Evolutionary conservation across 2,113 vertebrate species (phyloP).

Genomic region (Zootoca vivipara): DNA sequence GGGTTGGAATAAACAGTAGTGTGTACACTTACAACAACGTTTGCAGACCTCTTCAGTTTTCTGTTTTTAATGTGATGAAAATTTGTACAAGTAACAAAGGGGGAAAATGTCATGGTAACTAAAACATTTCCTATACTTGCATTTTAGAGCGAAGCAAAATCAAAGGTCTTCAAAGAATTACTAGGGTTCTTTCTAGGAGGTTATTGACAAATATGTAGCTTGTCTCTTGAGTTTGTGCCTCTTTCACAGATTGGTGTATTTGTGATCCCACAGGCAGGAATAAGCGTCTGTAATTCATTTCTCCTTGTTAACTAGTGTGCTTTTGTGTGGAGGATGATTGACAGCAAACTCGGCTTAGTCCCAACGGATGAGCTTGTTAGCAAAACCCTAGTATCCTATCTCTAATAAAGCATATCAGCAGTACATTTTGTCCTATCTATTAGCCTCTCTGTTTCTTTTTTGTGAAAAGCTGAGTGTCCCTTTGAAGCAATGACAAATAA

Average conservation of each 20-base stretch:
- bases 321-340: constrained; percentile 87
- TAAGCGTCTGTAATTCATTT: constrained; percentile 87
- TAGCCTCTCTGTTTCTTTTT: constrained; percentile 92
- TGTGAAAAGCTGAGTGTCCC: constrained; percentile 90
- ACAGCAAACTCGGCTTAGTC: constrained; percentile 88
- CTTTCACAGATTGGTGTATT: constrained; percentile 86
- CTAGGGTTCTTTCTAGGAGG: constrained; percentile 85
- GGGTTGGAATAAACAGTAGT: constrained; percentile 73
- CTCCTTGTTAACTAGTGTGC: constrained; percentile 84
- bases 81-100: constrained; percentile 82
- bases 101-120: constrained; percentile 83
- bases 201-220: constrained; percentile 87
- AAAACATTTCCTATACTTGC: constrained; percentile 84
- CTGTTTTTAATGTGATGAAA: constrained; percentile 85
- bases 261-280: constrained; percentile 85
- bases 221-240: constrained; percentile 85
- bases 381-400: constrained; percentile 87
- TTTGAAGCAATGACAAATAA: constrained; percentile 91
- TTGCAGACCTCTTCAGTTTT: constrained; percentile 83
- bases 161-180: constrained; percentile 86
- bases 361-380: constrained; percentile 88
- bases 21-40: constrained; percentile 79
- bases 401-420: constrained; percentile 90
- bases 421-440: constrained; percentile 90
- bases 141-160: constrained; percentile 82